phyloP scores from a whole-genome alignment of 2,888 invertebrate species.

The Melieria picta region DNA sequence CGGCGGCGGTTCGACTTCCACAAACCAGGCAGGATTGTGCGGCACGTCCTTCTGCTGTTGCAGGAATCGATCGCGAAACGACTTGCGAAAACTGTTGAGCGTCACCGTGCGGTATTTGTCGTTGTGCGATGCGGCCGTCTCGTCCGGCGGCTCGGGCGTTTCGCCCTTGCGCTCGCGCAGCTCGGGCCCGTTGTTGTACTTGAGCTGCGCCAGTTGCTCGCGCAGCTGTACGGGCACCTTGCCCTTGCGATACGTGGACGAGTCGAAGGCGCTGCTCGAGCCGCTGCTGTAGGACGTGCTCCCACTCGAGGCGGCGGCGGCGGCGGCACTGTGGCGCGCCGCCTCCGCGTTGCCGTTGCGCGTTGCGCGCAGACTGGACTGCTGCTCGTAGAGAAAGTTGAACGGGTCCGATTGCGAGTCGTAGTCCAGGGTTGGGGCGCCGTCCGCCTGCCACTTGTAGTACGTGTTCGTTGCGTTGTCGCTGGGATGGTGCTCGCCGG shows the following conservation, averaged over 20 bases:
- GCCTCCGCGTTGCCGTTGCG: constrained; percentile 31
- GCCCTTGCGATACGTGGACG: constrained; percentile 60
- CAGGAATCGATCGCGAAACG: constrained; percentile 62
- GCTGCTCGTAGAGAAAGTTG: constrained; percentile 61
- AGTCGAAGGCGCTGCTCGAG: constrained; percentile 48
- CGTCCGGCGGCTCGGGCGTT: not conserved
- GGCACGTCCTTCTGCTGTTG: constrained; percentile 58
- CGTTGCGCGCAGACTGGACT: constrained; percentile 46
- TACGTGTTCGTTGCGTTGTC: constrained; percentile 61
- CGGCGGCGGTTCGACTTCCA: constrained; percentile 58
- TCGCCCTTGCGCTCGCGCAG: constrained; percentile 5
- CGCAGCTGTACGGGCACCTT: constrained; percentile 56
- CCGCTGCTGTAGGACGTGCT: constrained; percentile 43
- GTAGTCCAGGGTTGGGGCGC: constrained; percentile 54
- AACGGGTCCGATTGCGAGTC: constrained; percentile 62
- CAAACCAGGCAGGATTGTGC: constrained; percentile 65
- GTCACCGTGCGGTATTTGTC: constrained; percentile 64
- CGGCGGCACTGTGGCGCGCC: too few species aligned
- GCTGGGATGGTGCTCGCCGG: constrained; percentile 58
- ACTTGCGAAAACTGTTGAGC: constrained; percentile 62
- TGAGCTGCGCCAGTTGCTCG: constrained; percentile 59
- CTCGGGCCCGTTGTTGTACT: constrained; percentile 44
- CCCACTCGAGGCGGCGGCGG: constrained; percentile 30
- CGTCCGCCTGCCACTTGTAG: constrained; percentile 62
- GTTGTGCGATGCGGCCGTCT: constrained; percentile 47